Evolutionary conservation across 2,888 invertebrate genomes (phyloP).

Genomic region (Drosophila tanythrix): DNA sequence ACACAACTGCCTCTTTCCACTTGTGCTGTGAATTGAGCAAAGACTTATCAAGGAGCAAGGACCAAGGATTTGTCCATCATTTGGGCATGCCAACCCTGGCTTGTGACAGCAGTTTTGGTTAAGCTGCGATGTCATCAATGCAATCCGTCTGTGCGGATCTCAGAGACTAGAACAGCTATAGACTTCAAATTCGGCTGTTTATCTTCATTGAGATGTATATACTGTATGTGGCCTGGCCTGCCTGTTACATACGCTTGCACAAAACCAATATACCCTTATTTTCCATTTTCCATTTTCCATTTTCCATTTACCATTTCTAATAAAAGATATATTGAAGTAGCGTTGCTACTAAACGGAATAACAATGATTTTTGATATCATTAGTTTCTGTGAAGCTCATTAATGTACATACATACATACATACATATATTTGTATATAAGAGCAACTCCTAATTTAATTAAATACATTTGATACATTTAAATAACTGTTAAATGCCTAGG

Average conservation of each 20-base stretch:
- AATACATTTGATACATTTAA: too few relatives aligned
- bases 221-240: too few relatives aligned
- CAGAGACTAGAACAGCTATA: too few relatives aligned
- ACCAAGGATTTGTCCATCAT: neutral
- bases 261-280: neutral
- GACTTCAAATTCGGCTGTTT: neutral
- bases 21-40: neutral
- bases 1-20: neutral
- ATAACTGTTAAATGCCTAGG: too few relatives aligned
- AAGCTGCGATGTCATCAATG: neutral
- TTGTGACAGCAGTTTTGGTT: neutral
- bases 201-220: neutral
- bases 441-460: neutral
- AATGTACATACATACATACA: too few relatives aligned
- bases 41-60: neutral
- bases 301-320: neutral
- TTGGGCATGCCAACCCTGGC: neutral
- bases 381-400: neutral
- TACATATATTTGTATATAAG: neutral
- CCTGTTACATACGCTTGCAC: neutral
- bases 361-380: neutral
- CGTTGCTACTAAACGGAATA: neutral
- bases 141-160: too few relatives aligned
- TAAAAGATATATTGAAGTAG: neutral
- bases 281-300: neutral